A percentile compares a stretch with the other conserved stretches of the same genome.
Conservation (phyloP, 2,113 vertebrate genomes). For the Carlito syrichta region DNA sequence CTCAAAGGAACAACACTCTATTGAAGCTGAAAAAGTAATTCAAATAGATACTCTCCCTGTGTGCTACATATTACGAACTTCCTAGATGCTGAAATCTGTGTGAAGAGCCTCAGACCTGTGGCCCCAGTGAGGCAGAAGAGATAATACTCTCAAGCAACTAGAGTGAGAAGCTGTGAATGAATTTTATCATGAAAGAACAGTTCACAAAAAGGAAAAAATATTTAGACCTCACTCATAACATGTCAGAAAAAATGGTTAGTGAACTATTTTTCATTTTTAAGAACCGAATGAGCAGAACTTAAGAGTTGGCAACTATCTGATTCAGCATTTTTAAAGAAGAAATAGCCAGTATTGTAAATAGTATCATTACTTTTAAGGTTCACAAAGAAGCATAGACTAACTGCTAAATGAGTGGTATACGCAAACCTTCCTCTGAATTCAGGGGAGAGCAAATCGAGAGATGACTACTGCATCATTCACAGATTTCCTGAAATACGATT, state of each 20-base stretch:
- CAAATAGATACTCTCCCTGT: neutral
- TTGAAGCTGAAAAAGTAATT: neutral
- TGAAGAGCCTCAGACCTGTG: rapidly evolving
- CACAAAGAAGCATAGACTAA: neutral
- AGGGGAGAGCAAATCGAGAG: neutral
- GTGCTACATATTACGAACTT: neutral
- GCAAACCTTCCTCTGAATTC: neutral
- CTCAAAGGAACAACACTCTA: neutral
- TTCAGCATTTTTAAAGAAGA: neutral
- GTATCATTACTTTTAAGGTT: neutral
- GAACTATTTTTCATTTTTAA: neutral
- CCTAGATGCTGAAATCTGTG: neutral
- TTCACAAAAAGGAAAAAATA: neutral
- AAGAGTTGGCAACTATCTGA: neutral
- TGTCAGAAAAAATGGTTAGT: neutral
- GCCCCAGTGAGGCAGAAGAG: neutral
- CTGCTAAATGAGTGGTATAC: neutral
- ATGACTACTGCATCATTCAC: neutral
- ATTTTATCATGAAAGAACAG: neutral
- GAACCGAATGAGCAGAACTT: neutral
- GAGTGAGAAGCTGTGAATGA: neutral
- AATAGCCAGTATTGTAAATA: neutral
- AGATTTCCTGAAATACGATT: neutral
- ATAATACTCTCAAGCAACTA: neutral
- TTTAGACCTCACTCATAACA: neutral